A percentile compares a stretch with the other conserved stretches of the same genome.
Evolutionary conservation across 2,113 vertebrate species (phyloP).

Genomic region (Ornithorhynchus anatinus): DNA sequence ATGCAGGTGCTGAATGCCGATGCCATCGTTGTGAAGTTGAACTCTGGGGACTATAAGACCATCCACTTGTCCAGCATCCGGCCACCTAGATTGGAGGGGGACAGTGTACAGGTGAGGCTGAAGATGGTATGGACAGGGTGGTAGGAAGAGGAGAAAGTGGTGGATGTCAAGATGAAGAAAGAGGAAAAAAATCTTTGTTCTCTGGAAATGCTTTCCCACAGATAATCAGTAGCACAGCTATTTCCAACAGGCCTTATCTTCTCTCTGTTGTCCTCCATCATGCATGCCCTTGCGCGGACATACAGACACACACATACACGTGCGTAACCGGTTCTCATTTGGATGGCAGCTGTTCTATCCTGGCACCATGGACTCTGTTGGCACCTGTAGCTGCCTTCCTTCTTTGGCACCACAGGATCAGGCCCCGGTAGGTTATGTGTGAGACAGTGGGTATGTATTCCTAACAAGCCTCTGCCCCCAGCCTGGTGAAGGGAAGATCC

Average conservation of each 20-base stretch:
- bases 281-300: no score
- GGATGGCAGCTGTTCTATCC: no score
- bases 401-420: background rate
- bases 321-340: background rate
- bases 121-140: background rate
- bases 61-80: constrained; percentile 96
- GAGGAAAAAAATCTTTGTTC: background rate
- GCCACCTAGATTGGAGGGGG: constrained; percentile 90
- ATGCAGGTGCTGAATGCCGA: constrained; percentile 96
- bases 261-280: no score
- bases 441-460: background rate
- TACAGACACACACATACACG: background rate
- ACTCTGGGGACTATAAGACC: constrained; percentile 93
- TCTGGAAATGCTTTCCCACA: background rate
- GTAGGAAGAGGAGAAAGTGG: background rate
- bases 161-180: background rate
- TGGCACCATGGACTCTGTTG: background rate
- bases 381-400: background rate
- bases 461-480: background rate
- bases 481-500: background rate
- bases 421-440: background rate
- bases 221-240: background rate
- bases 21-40: constrained; percentile 92
- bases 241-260: background rate
- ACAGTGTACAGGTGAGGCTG: constrained; percentile 71